Evolutionary conservation across 1,140 invertebrate genomes (phyloP), one percentile per base, ranked within the genome.

Genomic region (Ditylenchus dipsaci): DNA sequence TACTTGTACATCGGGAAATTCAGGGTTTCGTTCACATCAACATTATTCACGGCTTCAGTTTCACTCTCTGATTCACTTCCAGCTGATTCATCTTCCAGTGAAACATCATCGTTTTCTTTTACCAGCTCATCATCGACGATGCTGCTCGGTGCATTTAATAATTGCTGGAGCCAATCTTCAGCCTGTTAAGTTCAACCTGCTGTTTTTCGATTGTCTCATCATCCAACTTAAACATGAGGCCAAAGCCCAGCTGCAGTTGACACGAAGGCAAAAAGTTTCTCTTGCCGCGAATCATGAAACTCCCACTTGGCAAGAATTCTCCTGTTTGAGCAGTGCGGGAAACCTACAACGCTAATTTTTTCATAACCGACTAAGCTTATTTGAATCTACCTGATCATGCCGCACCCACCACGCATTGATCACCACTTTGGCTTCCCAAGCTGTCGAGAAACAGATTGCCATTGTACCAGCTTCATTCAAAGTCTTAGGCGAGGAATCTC

Each of bases 221-320:
- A 64, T 87, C 92, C 21, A 95, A 80, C 80, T 89, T 89, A 80
- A 96, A 99, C 57, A 98, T 83, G 78, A 98, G 90, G 49, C n/a
- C 92, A 83, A 97, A 90, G 1, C 95, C 95, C 85, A 97, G 90
- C 56, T 93, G 88, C 1, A 98, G 86, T 82, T 95, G 90, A 66
- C 88, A 89, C 1, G 92, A 91, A 0, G 92, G 91, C 15, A 97
- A 84, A 84, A 91, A 97, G 86, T 98, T 98, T 85, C 97, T 47
- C 23, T 93, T 95, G 21, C 95, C 95, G 71, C 94, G 87, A 80
- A 99, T 92, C 94, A 98, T 98, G 83, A 99, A 99, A 72, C 92
- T 93, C 70, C 95, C 94, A n/a, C 88, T 86, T 8, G 90, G 90
- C 58, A 99, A 87, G 84, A 95, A 98, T 86, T 98, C 94, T 74